Evolutionary conservation across 1,140 invertebrate genomes (phyloP), one percentile per base, ranked within the genome.

Genomic region (Trypoxylus dichotomus): DNA sequence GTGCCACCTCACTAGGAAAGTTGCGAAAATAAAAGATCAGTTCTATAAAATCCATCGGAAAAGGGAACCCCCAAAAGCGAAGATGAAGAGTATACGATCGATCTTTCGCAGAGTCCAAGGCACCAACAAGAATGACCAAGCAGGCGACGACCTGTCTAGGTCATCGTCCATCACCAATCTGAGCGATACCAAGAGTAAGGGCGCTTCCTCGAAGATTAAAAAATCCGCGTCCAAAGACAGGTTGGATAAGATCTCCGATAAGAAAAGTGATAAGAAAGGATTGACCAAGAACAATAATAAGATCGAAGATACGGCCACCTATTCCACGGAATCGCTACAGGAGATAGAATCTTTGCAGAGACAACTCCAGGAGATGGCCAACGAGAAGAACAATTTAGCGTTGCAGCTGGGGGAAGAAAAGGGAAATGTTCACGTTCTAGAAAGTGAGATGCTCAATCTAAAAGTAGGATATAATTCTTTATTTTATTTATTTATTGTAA

Each of bases 361-460:
- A 24, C 85, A 86, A 63, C 84, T 90, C 5, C 85, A 87, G 24
- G 87, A 88, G 76, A 83, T 90, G 83, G 85, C 85, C 32, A 86
- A 85, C 68, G 89, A 90, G 78, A 89, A 90, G 79, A 82, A 83
- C 41, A 85, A 85, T 71, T 83, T 91, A 79, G 88, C 89, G 82
- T 83, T 87, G 79, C 86, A 89, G 79, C 84, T 91, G 73, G 84
- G 83, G 11, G 89, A 90, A 79, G 82, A 89, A 80, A 86, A 88
- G 76, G 85, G 83, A 75, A 88, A 90, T 83, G 81, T 90, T 80
- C 83, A 82, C 76, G 82, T 84, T 77, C 80, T 90, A 54, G 86
- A 87, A 81, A 85, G 86, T 21, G 89, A 90, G 84, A 83, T 90
- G 76, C 80, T 85, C 32, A 87, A 88, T 73, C 77, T 90, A 74